Conservation (phyloP, 2,888 invertebrate genomes). For the Lasioglossum morio region DNA sequence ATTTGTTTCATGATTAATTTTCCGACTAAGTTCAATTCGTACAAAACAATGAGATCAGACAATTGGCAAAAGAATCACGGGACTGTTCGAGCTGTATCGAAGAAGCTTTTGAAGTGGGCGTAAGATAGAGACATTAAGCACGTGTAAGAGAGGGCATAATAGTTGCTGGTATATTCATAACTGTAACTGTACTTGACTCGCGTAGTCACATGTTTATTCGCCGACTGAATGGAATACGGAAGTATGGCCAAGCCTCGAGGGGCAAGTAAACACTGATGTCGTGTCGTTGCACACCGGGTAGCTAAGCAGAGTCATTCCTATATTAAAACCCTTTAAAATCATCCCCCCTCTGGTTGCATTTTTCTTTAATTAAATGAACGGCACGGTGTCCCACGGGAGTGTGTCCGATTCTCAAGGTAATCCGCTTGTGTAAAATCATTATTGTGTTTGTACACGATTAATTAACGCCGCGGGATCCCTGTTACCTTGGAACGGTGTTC, state of each 20-base stretch:
- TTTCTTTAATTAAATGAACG: background rate
- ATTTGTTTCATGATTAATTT: background rate
- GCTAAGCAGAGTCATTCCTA: background rate
- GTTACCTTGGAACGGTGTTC: background rate
- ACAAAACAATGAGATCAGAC: too few relatives aligned
- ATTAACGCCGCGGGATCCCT: background rate
- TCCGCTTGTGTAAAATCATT: background rate
- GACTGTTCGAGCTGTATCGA: background rate
- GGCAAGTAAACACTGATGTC: constrained; percentile 8
- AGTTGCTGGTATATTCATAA: constrained; percentile 27
- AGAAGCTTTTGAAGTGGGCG: background rate
- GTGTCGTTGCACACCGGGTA: background rate
- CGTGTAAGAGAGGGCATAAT: constrained; percentile 4
- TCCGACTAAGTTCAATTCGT: background rate
- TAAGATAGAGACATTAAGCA: background rate
- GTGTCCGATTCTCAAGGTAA: background rate
- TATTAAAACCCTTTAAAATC: background rate
- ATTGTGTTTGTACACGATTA: background rate
- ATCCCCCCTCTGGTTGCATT: background rate
- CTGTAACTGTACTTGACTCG: constrained; percentile 8
- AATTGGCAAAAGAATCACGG: background rate
- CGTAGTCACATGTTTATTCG: constrained; percentile 44
- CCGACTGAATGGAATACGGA: constrained; percentile 39
- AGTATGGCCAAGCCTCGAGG: constrained; percentile 27
- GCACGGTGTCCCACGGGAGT: too few relatives aligned